Evolutionary conservation across 2,888 invertebrate genomes (phyloP), one percentile per base, ranked within the genome.

Genomic region (Tanypteryx hageni): DNA sequence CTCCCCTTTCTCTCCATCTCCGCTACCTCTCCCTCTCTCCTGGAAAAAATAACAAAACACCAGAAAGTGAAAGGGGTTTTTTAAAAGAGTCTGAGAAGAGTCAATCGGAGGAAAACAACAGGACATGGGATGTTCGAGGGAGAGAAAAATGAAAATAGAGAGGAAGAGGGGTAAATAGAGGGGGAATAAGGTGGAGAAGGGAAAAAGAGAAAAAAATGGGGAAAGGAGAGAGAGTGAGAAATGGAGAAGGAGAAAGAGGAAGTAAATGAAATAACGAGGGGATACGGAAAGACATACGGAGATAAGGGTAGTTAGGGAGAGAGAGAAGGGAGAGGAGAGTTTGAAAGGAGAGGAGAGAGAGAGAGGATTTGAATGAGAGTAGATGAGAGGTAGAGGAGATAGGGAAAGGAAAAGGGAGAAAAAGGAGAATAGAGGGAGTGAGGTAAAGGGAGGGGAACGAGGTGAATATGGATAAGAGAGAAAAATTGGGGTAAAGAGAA

Each of bases 41-140:
- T 11, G n/a, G n/a, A 76, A 76, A 27, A 76, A 22, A 76, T 76
- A 76, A 27, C 44, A 44, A 76, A 76, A 76, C 76, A 76, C 76
- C 22, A 76, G 76, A 76, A 22, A 76, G 76, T 76, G 76, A 76
- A 76, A 76, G 76, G 76, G 76, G 27, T n/a, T 64, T 64, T n/a
- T 44, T 44, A 44, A 44, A 44, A 44, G 44, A 44, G 44, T 1
- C 44, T 16, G 64, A 16, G 16, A 14, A 27, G 76, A 76, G 22
- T 22, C 18, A 76, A 76, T 76, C 22, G 76, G 76, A 76, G 76
- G 76, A 76, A 76, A 76, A 76, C 76, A 76, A 76, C 16, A 64
- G 64, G 16, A n/a, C n/a, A n/a, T 22, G 76, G n/a, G 76, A n/a
- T 10, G 27, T 76, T n/a, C 18, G n/a, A 22, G 27, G 10, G 22